Conservation (phyloP, 2,113 vertebrate genomes). For the Ariopsis seemanni region DNA sequence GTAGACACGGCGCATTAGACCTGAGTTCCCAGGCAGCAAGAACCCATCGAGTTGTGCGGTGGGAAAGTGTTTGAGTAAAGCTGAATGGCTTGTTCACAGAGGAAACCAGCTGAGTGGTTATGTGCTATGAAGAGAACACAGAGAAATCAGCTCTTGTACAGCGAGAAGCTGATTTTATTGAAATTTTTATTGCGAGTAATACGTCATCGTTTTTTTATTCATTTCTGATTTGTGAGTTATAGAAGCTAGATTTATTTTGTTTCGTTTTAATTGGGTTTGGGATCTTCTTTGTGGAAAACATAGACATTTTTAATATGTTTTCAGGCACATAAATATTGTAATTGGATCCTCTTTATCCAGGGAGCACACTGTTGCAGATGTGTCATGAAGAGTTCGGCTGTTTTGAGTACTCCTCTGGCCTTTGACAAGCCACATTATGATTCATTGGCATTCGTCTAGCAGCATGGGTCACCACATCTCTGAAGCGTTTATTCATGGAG, state of each 20-base stretch:
- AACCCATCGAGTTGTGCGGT: constrained; percentile 47
- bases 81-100: constrained; percentile 56
- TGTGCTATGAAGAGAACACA: constrained; percentile 35
- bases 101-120: constrained; percentile 49
- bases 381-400: not conserved
- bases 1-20: constrained; percentile 50
- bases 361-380: not conserved
- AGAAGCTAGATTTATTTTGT: constrained; percentile 7
- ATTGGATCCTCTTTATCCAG: not conserved
- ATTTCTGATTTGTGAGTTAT: constrained; percentile 8
- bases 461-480: constrained; percentile 30
- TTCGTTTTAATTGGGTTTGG: not conserved
- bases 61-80: constrained; percentile 62
- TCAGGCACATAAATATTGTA: not conserved
- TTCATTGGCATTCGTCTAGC: constrained; percentile 19
- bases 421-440: constrained; percentile 26
- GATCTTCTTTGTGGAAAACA: not conserved
- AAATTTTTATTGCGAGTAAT: constrained; percentile 20
- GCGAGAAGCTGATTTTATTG: constrained; percentile 20
- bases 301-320: not conserved
- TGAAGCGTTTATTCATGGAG: constrained; percentile 37
- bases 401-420: not conserved
- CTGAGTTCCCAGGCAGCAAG: constrained; percentile 56
- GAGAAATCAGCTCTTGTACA: constrained; percentile 16
- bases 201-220: not conserved